These are phyloP conservation scores for Sebastiscus tertius DNA, from an alignment of 2,797 vertebrate genomes.

Conservation along the genomic window DNA sequence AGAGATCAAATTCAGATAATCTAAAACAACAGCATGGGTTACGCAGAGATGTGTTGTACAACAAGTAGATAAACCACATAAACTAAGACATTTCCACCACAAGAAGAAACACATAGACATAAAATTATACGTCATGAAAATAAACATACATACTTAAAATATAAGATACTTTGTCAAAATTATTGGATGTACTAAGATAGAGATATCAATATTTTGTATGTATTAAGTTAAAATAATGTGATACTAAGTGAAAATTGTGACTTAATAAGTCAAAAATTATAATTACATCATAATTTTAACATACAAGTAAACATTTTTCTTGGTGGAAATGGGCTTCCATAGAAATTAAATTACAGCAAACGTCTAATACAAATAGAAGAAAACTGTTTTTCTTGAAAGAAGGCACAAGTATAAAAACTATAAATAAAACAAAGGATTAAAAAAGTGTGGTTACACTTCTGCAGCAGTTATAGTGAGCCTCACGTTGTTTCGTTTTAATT, in stretches of 20 bases:
- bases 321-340: background rate
- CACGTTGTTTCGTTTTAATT: slow-evolving; percentile 40
- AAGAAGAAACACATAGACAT: background rate
- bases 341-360: background rate
- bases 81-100: background rate
- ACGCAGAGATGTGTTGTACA: background rate
- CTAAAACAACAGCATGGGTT: background rate
- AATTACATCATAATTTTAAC: background rate
- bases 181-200: background rate
- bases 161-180: background rate
- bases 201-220: background rate
- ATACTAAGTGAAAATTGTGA: background rate
- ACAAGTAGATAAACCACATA: background rate
- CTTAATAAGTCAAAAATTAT: background rate
- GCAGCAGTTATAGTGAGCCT: slow-evolving; percentile 3
- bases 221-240: background rate
- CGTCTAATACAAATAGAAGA: background rate
- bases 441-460: background rate
- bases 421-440: background rate
- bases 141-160: background rate
- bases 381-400: background rate
- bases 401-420: background rate
- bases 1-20: background rate
- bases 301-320: background rate
- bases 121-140: background rate